Conservation (phyloP, 2,888 invertebrate genomes). For the Caenorhabditis panamensis region DNA sequence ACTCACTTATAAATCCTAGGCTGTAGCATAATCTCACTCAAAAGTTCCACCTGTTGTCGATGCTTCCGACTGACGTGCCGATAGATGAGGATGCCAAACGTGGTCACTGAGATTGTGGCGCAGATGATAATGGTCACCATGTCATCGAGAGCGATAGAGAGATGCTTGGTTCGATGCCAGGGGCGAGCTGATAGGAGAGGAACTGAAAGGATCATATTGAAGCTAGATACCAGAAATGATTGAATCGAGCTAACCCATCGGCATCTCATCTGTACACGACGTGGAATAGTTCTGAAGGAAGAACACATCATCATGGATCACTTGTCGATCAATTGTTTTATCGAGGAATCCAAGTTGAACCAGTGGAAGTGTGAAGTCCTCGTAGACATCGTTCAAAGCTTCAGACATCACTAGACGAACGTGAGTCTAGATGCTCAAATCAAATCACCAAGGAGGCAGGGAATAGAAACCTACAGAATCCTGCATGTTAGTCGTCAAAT, state of each 20-base stretch:
- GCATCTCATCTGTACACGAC: conserved; percentile 59
- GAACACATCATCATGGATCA: conserved; percentile 54
- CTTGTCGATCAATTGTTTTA: conserved; percentile 60
- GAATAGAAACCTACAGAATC: conserved; percentile 33
- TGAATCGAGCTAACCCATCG: too few species aligned
- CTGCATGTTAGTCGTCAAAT: conserved; percentile 38
- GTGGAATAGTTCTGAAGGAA: conserved; percentile 66
- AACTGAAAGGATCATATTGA: conserved; percentile 42
- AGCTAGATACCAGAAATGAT: too few species aligned
- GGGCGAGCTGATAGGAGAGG: conserved; percentile 55
- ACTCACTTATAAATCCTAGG: conserved; percentile 56
- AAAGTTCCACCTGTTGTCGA: conserved; percentile 59
- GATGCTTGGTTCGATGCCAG: conserved; percentile 65
- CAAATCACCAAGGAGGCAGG: too few species aligned
- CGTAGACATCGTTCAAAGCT: conserved; percentile 57
- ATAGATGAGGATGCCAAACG: conserved; percentile 65
- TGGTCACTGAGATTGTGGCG: conserved; percentile 62
- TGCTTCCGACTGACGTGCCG: conserved; percentile 58
- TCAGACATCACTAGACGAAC: conserved; percentile 59
- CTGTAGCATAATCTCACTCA: conserved; percentile 65
- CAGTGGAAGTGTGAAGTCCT: conserved; percentile 55
- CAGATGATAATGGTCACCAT: conserved; percentile 68
- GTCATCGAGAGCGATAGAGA: conserved; percentile 67
- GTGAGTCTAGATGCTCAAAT: conserved; percentile 62
- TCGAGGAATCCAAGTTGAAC: conserved; percentile 50